Conservation (phyloP, 2,888 invertebrate species). For the Protophormia terraenovae region DNA sequence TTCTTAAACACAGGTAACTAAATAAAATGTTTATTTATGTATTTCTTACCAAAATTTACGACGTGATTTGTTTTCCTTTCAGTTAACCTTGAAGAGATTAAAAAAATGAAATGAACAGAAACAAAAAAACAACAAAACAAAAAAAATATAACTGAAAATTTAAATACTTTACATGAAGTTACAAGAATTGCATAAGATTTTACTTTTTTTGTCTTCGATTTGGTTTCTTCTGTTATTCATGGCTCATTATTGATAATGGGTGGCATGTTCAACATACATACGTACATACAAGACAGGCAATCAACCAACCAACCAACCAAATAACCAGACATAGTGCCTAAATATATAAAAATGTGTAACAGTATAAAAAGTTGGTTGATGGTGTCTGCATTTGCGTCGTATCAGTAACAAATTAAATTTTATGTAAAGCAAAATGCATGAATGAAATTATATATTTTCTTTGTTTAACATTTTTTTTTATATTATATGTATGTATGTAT, state of each 20-base stretch:
- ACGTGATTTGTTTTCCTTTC: constrained; percentile 66
- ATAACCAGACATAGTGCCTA: background rate
- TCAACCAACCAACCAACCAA: background rate
- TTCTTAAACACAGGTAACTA: constrained; percentile 31
- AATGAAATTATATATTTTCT: constrained; percentile 35
- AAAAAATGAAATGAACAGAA: constrained; percentile 31
- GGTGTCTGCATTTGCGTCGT: constrained; percentile 6
- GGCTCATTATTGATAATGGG: constrained; percentile 61
- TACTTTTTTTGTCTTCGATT: constrained; percentile 3
- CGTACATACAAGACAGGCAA: background rate
- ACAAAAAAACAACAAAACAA: constrained; percentile 2
- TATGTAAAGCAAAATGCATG: constrained; percentile 47
- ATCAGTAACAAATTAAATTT: constrained; percentile 61
- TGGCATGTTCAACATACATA: constrained; percentile 15
- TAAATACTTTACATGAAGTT: constrained; percentile 54
- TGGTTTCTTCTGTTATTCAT: constrained; percentile 11
- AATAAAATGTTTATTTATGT: constrained; percentile 54
- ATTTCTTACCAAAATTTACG: constrained; percentile 56
- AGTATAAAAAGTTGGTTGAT: background rate
- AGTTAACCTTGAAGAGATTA: constrained; percentile 69
- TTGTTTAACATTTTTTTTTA: background rate
- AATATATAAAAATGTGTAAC: background rate
- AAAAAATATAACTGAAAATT: constrained; percentile 40
- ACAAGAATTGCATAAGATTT: constrained; percentile 64
- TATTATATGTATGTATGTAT: background rate